Conservation (phyloP, 2,888 invertebrate species). For the Epirrhoe tristata region DNA sequence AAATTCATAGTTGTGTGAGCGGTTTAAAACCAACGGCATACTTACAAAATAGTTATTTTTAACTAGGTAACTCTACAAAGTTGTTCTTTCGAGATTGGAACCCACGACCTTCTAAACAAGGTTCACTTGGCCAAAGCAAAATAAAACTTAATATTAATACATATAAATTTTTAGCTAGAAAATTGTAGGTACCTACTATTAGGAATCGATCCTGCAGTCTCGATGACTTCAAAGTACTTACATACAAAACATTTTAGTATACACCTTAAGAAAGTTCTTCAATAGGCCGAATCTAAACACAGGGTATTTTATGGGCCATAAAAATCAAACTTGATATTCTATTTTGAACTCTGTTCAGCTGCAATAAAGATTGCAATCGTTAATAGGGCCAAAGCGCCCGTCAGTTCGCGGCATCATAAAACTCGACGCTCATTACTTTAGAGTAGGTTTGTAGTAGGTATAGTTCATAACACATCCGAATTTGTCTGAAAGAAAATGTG, state of each 20-base stretch:
- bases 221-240: background rate
- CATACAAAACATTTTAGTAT: conserved; percentile 8
- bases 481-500: background rate
- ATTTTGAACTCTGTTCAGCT: conserved; percentile 18
- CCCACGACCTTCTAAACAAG: no score
- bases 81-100: no score
- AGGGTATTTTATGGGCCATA: conserved; percentile 23
- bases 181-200: no score
- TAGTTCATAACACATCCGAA: conserved; percentile 3
- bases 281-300: conserved; percentile 23
- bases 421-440: conserved; percentile 25
- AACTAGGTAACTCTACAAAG: no score
- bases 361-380: conserved; percentile 17
- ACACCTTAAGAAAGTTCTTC: conserved; percentile 14
- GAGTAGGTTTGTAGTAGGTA: conserved; percentile 20
- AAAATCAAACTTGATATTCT: conserved; percentile 14
- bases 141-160: no score
- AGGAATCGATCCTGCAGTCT: no score
- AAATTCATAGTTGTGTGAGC: no score
- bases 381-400: conserved; percentile 4
- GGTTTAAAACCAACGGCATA: no score
- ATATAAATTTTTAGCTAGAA: no score
- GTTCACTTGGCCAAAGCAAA: no score
- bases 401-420: conserved; percentile 30
- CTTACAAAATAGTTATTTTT: no score